These are phyloP conservation scores for Coptodon rendalli DNA, from an alignment of 2,113 vertebrate species.

Conservation along the genomic window DNA sequence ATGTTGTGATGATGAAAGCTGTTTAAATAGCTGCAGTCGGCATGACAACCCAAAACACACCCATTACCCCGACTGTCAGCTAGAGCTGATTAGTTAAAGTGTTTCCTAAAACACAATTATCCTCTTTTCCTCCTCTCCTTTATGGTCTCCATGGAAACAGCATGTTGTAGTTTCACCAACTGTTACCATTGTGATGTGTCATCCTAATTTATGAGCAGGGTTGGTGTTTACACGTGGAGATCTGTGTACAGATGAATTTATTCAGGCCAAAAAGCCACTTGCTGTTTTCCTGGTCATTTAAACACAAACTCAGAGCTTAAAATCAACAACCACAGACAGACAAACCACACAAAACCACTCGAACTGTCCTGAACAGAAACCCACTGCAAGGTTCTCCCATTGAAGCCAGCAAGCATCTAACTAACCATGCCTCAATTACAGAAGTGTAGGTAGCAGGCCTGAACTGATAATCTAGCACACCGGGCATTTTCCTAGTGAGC, in stretches of 20 bases:
- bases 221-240: neutral
- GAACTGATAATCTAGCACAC: neutral
- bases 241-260: neutral
- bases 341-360: neutral
- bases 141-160: neutral
- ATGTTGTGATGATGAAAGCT: conserved; percentile 1
- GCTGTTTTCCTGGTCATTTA: neutral
- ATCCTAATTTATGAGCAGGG: neutral
- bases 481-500: neutral
- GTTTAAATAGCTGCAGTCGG: conserved; percentile 7
- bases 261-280: neutral
- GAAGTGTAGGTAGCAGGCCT: neutral
- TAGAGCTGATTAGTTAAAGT: neutral
- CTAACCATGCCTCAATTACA: neutral
- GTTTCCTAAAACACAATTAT: conserved; percentile 5
- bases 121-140: neutral
- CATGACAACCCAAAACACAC: neutral
- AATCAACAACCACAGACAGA: neutral
- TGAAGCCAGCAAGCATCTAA: neutral
- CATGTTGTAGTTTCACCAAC: neutral
- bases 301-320: neutral
- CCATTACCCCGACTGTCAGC: neutral
- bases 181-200: neutral
- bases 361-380: accelerated
- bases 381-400: neutral